phyloP scores from a whole-genome alignment of 2,888 invertebrate genomes.

The Odontomyia ornata region DNA sequence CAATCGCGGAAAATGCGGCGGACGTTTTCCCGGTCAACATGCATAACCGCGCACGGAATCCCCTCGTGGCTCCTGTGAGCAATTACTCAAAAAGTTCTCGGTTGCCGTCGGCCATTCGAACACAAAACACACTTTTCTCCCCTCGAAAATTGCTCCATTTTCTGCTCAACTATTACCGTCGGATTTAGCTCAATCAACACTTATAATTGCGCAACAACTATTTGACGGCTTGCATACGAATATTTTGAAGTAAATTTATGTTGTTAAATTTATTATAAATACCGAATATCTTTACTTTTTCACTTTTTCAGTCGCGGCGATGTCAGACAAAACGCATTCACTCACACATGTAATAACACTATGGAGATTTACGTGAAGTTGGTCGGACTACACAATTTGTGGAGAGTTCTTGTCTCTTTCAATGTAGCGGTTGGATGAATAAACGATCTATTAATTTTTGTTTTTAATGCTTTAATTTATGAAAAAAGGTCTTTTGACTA shows the following conservation, averaged over 20 bases:
- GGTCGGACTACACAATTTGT: not conserved
- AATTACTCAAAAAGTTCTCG: slow-evolving; percentile 27
- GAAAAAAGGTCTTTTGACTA: no score
- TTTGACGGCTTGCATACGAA: slow-evolving; percentile 10
- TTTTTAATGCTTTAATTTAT: no score
- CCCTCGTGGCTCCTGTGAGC: slow-evolving; percentile 27
- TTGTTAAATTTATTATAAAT: slow-evolving; percentile 26
- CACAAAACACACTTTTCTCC: slow-evolving; percentile 34
- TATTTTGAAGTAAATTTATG: slow-evolving; percentile 24
- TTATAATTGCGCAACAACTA: slow-evolving; percentile 45
- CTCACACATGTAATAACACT: slow-evolving; percentile 64
- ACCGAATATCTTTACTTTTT: slow-evolving; percentile 51
- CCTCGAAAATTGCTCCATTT: slow-evolving; percentile 28
- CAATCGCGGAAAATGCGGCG: not conserved
- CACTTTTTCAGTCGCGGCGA: slow-evolving; percentile 70
- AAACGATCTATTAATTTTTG: no score
- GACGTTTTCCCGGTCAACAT: slow-evolving; percentile 17
- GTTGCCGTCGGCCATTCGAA: slow-evolving; percentile 33
- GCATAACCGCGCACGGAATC: slow-evolving; percentile 5
- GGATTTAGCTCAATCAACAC: not conserved
- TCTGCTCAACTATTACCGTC: slow-evolving; percentile 34
- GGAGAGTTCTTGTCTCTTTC: not conserved
- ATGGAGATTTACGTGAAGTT: slow-evolving; percentile 28
- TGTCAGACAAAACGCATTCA: slow-evolving; percentile 69
- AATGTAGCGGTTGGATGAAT: not conserved